Evolutionary conservation across 1,140 invertebrate species (phyloP), one percentile per base, ranked within the genome.

Genomic region (Gonatopus flavifemur): DNA sequence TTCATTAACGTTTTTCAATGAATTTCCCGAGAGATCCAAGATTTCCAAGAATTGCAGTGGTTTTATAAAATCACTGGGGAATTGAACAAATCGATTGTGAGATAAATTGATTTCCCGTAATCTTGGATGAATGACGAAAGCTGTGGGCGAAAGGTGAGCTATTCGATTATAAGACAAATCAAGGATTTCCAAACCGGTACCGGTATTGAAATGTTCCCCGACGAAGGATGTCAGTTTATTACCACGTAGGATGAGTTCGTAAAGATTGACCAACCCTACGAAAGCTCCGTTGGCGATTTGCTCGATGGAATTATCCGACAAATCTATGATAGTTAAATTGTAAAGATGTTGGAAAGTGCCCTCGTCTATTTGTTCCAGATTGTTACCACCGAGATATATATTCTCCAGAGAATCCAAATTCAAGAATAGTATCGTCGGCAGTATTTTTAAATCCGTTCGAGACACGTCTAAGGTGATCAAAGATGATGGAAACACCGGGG

Each of bases 51-150:
- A 89, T 66, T 90, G 87, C 36, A 90, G 72, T 38, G 83, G 81
- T 49, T 83, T 83, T 44, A 93, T 84, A 30, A 91, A 80, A 69
- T 93, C 90, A 9, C 88, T 86, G 0, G 89, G 88, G 71, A 93
- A 93, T 64, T 88, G 87, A 45, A 85, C 86, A 52, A 94, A 88
- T 66, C 87, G 84, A 71, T 94, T 94, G 35, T 84, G 79, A 0
- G 81, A 77, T 0, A 91, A 81, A 39, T 82, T 81, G 8, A 94
- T 83, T 66, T 81, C 76, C 35, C 81, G 81, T 15, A 94, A 64
- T 21, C 87, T 78, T 0, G 88, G 86, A 72, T 93, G 89, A 44
- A 90, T 88, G 62, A 86, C 84, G 64, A 94, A 93, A 3, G 89
- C 89, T 0, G 89, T 78, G 0, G 89, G 89, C 1, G 91, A 90